A percentile compares a stretch with the other conserved stretches of the same genome.
Conservation (phyloP, 2,113 vertebrate species). For the Megaptera novaeangliae region DNA sequence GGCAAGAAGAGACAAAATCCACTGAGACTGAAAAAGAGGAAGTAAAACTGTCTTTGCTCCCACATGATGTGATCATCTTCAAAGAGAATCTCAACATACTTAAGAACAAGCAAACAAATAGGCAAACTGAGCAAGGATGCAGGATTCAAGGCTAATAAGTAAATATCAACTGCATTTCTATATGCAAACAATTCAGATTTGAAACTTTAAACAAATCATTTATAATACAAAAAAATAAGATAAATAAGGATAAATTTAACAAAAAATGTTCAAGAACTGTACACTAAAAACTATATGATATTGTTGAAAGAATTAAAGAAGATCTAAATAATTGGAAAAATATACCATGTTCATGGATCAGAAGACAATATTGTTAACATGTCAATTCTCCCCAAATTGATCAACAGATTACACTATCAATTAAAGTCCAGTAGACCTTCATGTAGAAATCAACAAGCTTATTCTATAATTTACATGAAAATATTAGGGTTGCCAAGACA, state of each 20-base stretch:
- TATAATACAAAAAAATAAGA: not conserved
- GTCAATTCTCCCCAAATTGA: not conserved
- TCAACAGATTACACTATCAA: not conserved
- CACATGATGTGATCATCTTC: not conserved
- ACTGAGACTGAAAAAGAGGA: not conserved
- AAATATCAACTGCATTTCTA: not conserved
- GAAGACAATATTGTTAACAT: not conserved
- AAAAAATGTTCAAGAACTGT: not conserved
- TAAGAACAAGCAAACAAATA: not conserved
- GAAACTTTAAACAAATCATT: not conserved
- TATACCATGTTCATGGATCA: not conserved
- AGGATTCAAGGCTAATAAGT: not conserved
- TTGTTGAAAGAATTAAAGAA: not conserved
- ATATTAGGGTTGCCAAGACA: not conserved
- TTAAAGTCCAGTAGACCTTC: not conserved
- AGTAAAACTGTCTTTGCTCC: not conserved
- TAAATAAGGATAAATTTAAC: not conserved
- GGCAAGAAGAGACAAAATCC: not conserved
- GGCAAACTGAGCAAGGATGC: not conserved
- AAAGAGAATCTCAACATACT: not conserved
- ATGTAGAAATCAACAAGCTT: not conserved
- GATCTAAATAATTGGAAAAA: not conserved
- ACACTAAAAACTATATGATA: not conserved
- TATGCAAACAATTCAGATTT: not conserved
- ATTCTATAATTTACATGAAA: not conserved